Base-by-base conservation (phyloP, 1,140 invertebrate species). In the Triops longicaudatus region DNA sequence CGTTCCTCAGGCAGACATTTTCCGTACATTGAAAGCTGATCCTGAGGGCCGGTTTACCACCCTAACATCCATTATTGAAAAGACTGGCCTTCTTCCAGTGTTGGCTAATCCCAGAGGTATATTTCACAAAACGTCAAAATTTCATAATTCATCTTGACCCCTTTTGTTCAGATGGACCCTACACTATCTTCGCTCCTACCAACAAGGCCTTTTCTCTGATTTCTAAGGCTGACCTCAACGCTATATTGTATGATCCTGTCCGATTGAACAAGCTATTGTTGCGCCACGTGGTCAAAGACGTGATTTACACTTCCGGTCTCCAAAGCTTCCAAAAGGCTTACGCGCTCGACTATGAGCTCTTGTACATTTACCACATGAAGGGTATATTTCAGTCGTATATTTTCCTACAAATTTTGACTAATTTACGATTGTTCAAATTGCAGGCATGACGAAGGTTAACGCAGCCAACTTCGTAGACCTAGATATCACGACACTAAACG, bases 181-280 rank as follows among this genome's bases (percentile, higher is more conserved):
- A 81, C 78, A 84, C 83, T 0, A 76, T 84, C 12, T 84, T 84
- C 78, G 83, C 81, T 42, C 83, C 83, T 1, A 79, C 80, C n/a
- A 80, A 83, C 73, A 78, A 78, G 73, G 79, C 79, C n/a, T 76
- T 79, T 75, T 72, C 37, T 17, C 17, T 76, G 72, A 73, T 78
- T 22, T 76, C 74, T 37, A 74, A 42, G 17, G 26, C 72, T 14
- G 74, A 78, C 26, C 75, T 78, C 0, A 76, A 76, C 72, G 63
- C 26, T 26, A 76, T 78, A 17, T 75, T 78, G 26, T 37, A 31
- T 37, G 74, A 78, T 76, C 78, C 78, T 27, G 37, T 75, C n/a
- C 43, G 44, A 5, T 73, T 78, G 75, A 73, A 50, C 26, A 75
- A 78, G 27, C 41, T 78, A 17, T 75, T 78, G 22, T 37, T 75